These are phyloP conservation scores for Pentamera pediparva DNA, from an alignment of 53 echinoderm and acorn worm species.

Conservation along the genomic window DNA sequence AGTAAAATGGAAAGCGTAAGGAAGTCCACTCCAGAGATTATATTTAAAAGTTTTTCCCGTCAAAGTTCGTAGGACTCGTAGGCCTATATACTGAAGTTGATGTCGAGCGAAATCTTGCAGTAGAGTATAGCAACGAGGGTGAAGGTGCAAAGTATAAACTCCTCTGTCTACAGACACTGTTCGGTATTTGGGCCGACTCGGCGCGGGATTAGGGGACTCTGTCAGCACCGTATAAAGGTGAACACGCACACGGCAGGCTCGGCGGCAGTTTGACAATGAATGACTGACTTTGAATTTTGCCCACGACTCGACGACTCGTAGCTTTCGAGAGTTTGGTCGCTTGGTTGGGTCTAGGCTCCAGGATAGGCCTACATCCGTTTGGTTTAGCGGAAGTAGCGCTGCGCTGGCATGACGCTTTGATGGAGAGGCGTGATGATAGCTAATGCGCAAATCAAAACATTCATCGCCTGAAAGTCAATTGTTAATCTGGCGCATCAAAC, in stretches of 20 bases:
- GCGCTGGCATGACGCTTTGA: background rate
- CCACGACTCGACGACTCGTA: background rate
- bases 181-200: background rate
- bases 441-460: too few species aligned
- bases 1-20: too few species aligned
- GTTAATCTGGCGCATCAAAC: too few species aligned
- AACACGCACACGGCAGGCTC: constrained; percentile 17
- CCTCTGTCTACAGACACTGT: background rate
- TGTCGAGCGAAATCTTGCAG: background rate
- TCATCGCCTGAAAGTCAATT: too few species aligned
- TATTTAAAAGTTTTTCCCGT: background rate
- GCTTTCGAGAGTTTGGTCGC: background rate
- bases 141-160: background rate
- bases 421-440: too few species aligned
- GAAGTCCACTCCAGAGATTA: background rate
- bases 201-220: background rate
- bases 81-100: background rate
- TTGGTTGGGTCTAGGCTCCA: constrained; percentile 20
- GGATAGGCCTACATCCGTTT: constrained; percentile 31
- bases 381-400: background rate
- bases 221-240: constrained; percentile 21
- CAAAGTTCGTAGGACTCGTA: background rate
- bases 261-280: background rate
- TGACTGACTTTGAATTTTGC: constrained; percentile 5
- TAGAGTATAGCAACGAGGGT: background rate